Evolutionary conservation across 2,888 invertebrate species (phyloP).

Genomic region (Hylaea fasciaria): DNA sequence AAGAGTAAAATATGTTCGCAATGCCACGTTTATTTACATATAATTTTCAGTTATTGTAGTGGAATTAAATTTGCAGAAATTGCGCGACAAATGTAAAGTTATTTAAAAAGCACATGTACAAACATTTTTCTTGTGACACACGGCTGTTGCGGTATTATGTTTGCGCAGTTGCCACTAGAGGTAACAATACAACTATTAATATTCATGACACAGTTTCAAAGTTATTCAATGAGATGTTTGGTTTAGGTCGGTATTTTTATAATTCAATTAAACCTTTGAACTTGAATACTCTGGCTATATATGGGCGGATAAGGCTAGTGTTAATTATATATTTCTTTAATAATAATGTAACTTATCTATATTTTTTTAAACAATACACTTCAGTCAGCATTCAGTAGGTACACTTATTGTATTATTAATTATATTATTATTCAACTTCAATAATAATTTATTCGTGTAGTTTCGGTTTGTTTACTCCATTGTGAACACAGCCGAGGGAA

Average conservation of each 20-base stretch:
- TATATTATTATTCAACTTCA: too few relatives aligned
- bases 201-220: conserved; percentile 63
- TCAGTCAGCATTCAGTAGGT: too few relatives aligned
- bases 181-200: conserved; percentile 63
- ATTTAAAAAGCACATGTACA: conserved; percentile 57
- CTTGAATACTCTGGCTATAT: too few relatives aligned
- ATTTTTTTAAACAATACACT: too few relatives aligned
- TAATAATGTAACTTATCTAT: too few relatives aligned
- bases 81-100: conserved; percentile 44
- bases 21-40: conserved; percentile 6
- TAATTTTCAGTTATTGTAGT: conserved; percentile 27
- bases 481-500: too few relatives aligned
- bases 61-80: conserved; percentile 47
- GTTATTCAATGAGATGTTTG: conserved; percentile 39
- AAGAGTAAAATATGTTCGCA: conserved; percentile 34
- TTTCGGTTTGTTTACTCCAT: too few relatives aligned
- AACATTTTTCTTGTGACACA: conserved; percentile 41
- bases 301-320: too few relatives aligned
- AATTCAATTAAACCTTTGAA: neutral
- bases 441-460: too few relatives aligned
- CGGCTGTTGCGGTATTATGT: conserved; percentile 43
- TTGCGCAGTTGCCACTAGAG: conserved; percentile 53
- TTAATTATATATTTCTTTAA: too few relatives aligned
- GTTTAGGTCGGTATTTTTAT: conserved; percentile 3
- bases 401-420: too few relatives aligned